These are phyloP conservation scores for Brachyhypopomus occidentalis DNA, from an alignment of 2,113 vertebrate genomes.

Conservation along the genomic window DNA sequence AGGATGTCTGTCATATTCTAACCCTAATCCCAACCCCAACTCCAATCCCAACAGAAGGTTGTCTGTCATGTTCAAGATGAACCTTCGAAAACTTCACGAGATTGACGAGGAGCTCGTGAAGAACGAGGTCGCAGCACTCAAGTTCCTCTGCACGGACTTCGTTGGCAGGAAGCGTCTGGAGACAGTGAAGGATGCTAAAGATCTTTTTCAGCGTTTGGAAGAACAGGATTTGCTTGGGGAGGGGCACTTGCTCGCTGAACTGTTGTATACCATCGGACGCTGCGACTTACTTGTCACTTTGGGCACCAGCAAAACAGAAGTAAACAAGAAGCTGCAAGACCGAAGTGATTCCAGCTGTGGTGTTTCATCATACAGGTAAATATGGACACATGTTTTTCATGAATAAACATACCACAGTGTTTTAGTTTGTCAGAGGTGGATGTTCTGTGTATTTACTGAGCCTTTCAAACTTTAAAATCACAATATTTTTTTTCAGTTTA, in stretches of 20 bases:
- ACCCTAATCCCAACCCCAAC: too few relatives aligned
- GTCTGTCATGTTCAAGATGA: constrained; percentile 55
- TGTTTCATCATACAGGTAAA: constrained; percentile 72
- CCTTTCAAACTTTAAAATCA: too few relatives aligned
- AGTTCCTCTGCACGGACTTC: constrained; percentile 72
- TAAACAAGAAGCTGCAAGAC: not conserved
- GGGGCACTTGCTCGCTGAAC: constrained; percentile 55
- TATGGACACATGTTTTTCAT: not conserved
- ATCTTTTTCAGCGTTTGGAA: constrained; percentile 61
- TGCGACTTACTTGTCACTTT: constrained; percentile 61
- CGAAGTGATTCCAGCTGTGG: constrained; percentile 41
- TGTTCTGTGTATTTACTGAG: not conserved
- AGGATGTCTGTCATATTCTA: not conserved
- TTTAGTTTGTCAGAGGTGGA: not conserved
- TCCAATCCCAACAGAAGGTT: too few relatives aligned
- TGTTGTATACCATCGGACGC: constrained; percentile 67
- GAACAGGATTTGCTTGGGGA: constrained; percentile 64
- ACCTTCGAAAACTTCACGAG: constrained; percentile 47
- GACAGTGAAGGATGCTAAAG: constrained; percentile 62
- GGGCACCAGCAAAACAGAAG: constrained; percentile 22
- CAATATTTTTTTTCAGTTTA: not conserved
- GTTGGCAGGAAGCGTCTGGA: constrained; percentile 66
- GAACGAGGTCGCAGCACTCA: constrained; percentile 66
- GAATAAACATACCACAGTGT: not conserved
- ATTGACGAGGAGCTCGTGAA: constrained; percentile 68